These are phyloP conservation scores for Zaprionus lachaisei DNA, from an alignment of 1,140 invertebrate species.

Conservation along the genomic window DNA sequence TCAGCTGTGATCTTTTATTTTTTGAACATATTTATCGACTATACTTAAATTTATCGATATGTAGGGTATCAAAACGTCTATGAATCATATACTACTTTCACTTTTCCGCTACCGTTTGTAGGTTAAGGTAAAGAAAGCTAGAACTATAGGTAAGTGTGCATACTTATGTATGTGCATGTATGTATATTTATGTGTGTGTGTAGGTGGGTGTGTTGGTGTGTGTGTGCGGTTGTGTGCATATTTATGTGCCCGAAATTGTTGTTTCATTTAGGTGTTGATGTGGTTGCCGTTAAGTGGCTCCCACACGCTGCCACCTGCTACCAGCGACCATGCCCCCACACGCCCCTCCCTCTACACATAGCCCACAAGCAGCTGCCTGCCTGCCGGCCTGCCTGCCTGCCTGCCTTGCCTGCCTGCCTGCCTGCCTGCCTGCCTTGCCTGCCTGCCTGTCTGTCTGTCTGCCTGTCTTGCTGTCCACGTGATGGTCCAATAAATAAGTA, in stretches of 20 bases:
- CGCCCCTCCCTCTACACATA: not conserved
- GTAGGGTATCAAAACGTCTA: conserved; percentile 22
- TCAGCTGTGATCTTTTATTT: too few relatives aligned
- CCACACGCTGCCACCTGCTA: conserved; percentile 40
- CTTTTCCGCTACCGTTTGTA: not conserved
- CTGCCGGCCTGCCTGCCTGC: not conserved
- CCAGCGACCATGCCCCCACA: not conserved
- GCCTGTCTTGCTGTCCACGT: conserved; percentile 29
- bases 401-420: not conserved
- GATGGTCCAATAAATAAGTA: conserved; percentile 52
- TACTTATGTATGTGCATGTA: not conserved
- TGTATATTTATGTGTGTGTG: not conserved
- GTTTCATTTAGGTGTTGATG: conserved; percentile 43
- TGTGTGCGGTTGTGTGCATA: not conserved
- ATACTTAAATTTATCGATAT: not conserved
- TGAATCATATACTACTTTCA: conserved; percentile 38
- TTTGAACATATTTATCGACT: not conserved
- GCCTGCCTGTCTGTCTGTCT: conserved; percentile 6
- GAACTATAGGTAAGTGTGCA: not conserved
- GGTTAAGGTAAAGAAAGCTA: not conserved
- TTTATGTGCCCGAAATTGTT: conserved; percentile 22
- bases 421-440: not conserved
- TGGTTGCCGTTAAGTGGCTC: conserved; percentile 51
- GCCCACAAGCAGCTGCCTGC: not conserved
- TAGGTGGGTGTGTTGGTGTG: not conserved